Evolutionary conservation across 2,113 vertebrate genomes (phyloP).

Genomic region (Indri indri): DNA sequence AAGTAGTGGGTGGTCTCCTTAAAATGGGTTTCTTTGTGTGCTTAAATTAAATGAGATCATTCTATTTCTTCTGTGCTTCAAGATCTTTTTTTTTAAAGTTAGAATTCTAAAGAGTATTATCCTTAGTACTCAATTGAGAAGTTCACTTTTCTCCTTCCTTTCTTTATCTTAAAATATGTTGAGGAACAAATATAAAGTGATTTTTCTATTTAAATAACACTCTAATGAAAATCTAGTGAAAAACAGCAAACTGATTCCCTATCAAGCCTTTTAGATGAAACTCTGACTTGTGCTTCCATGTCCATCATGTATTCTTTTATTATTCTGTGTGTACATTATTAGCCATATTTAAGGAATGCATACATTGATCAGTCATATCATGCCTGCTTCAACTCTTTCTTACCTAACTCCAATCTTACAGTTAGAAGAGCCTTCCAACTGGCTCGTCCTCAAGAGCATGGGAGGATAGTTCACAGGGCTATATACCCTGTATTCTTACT

Average conservation of each 20-base stretch:
- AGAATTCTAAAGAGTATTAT: not conserved
- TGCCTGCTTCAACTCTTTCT: not conserved
- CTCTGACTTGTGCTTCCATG: not conserved
- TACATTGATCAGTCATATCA: not conserved
- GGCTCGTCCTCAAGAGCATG: not conserved
- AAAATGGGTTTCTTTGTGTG: constrained; percentile 4
- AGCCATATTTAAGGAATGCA: not conserved
- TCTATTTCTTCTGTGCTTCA: constrained; percentile 14
- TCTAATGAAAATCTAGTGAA: not conserved
- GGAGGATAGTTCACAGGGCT: not conserved
- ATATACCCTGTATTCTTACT: not conserved
- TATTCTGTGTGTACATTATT: not conserved
- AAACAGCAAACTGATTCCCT: not conserved
- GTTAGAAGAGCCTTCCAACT: not conserved
- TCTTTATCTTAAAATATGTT: constrained; percentile 19
- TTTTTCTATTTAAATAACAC: constrained; percentile 32
- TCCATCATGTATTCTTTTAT: not conserved
- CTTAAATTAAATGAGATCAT: not conserved
- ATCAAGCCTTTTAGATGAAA: not conserved
- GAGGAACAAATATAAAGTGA: not conserved
- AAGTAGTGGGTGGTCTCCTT: not conserved
- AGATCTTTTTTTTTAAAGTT: not conserved
- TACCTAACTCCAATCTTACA: not conserved
- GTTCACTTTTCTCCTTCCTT: not conserved
- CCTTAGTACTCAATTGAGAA: not conserved